Evolutionary conservation across 2,797 vertebrate genomes (phyloP), one percentile per base, ranked within the genome.

Genomic region (Acridotheres tristis): DNA sequence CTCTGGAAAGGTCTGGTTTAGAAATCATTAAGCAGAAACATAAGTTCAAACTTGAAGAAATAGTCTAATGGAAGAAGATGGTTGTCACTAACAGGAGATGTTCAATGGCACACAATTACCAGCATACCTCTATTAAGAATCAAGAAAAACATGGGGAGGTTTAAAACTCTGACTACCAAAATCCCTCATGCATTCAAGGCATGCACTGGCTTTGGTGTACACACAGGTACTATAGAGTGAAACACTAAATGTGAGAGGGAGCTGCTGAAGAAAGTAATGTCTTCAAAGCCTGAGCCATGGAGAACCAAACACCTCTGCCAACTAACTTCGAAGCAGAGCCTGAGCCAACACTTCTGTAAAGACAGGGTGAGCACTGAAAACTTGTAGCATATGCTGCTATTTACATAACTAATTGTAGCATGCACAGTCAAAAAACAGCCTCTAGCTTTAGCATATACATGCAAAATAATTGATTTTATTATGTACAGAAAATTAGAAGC

Each of bases 351-450:
- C 83, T 94, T 86, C 94, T 66, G 85, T 76, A 79, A 89, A 96
- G 85, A 83, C 94, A 93, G 94, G 95, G 93, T 93, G 94, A 96
- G 86, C 91, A 76, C 55, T 93, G 94, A 92, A 95, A 96, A 94
- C 96, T 96, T 94, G 94, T 81, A 95, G 90, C 96, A 96, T 96
- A 96, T 96, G 96, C 80, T 96, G 93, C 96, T 96, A 96, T 96
- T 96, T 96, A 96, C 95, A 95, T 96, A 96, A 95, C 96, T 96
- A 96, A 96, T 96, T 91, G 95, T 94, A 89, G 90, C 93, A 95
- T 90, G 93, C 93, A 96, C 93, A 96, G 95, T 95, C 88, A 96
- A 95, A 96, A 96, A 96, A 95, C 93, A 96, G 96, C 96, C 96
- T 96, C 96, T 96, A 95, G 95, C 95, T 96, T 95, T 90, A 94